phyloP scores from a whole-genome alignment of 2,113 vertebrate species.

The Sturnira hondurensis region DNA sequence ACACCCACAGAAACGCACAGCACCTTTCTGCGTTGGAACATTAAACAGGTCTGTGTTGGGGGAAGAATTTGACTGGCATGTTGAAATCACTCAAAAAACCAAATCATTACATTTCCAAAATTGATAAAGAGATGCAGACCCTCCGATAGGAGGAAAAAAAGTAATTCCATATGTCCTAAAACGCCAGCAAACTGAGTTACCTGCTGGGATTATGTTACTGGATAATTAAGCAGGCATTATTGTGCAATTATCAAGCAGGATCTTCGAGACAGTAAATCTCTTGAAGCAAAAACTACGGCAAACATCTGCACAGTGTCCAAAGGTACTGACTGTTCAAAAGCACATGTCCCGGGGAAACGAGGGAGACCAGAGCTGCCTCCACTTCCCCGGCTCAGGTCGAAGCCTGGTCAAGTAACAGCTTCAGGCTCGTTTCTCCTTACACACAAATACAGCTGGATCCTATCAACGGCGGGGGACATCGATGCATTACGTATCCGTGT shows the following conservation, averaged over 20 bases:
- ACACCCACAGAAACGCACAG: neutral
- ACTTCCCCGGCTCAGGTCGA: neutral
- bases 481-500: neutral
- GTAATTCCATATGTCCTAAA: neutral
- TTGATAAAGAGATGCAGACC: neutral
- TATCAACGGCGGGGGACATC: neutral
- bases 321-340: neutral
- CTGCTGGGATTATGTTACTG: neutral
- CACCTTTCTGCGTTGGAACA: neutral
- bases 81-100: neutral
- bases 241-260: neutral
- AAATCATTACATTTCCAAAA: neutral
- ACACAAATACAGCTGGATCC: neutral
- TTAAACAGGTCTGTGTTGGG: neutral
- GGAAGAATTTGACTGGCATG: neutral
- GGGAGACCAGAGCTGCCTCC: neutral
- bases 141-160: neutral
- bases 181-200: neutral
- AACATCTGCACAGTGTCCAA: neutral
- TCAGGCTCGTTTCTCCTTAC: neutral
- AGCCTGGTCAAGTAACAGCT: neutral
- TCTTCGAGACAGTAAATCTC: neutral
- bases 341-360: neutral
- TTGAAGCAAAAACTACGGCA: neutral
- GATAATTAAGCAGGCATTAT: neutral